A percentile compares a stretch with the other conserved stretches of the same genome.
phyloP scores from a whole-genome alignment of 2,888 invertebrate species.

The Blastobasis lacticolella region DNA sequence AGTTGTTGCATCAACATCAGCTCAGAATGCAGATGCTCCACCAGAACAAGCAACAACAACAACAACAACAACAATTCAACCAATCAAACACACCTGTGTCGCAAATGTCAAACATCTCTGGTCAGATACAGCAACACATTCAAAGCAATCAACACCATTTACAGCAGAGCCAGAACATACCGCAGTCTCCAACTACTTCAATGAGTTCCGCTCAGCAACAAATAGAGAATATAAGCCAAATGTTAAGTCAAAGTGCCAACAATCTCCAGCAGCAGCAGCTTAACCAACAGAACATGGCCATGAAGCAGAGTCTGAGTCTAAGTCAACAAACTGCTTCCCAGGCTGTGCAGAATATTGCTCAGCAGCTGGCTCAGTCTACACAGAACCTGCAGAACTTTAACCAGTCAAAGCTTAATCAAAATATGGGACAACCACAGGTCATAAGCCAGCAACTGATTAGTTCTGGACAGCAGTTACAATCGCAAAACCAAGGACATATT shows the following conservation, averaged over 20 bases:
- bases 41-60: slow-evolving; percentile 40
- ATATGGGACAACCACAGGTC: slow-evolving; percentile 55
- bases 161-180: slow-evolving; percentile 50
- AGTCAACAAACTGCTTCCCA: slow-evolving; percentile 60
- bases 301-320: slow-evolving; percentile 58
- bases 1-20: slow-evolving; percentile 74
- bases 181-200: slow-evolving; percentile 48
- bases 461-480: slow-evolving; percentile 63
- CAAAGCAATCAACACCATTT: slow-evolving; percentile 55
- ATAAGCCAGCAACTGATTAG: slow-evolving; percentile 62
- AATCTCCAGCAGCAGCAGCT: slow-evolving; percentile 61
- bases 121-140: slow-evolving; percentile 60
- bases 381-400: slow-evolving; percentile 56
- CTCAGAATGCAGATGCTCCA: slow-evolving; percentile 68
- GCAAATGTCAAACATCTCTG: slow-evolving; percentile 54
- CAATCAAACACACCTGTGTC: slow-evolving; percentile 58
- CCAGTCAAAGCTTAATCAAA: slow-evolving; percentile 63
- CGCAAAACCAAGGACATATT: slow-evolving; percentile 52
- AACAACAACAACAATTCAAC: slow-evolving; percentile 48
- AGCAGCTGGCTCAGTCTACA: slow-evolving; percentile 61
- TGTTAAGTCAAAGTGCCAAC: slow-evolving; percentile 66
- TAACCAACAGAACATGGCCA: slow-evolving; percentile 58
- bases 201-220: slow-evolving; percentile 77
- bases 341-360: slow-evolving; percentile 65
- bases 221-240: slow-evolving; percentile 76